Base-by-base conservation (phyloP, 2,113 vertebrate genomes). In the Trichechus manatus region DNA sequence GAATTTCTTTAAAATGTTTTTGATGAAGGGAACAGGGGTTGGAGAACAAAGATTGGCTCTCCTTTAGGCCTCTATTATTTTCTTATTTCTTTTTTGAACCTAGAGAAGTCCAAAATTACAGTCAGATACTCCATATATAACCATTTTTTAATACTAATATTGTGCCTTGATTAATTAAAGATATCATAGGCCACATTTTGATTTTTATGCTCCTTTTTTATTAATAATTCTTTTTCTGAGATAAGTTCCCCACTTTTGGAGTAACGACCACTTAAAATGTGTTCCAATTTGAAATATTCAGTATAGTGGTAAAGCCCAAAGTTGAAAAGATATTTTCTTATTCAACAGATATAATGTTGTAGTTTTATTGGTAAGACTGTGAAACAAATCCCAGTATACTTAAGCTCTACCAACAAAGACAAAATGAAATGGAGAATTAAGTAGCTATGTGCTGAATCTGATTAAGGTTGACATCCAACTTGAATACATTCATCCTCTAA, bases 391-490 rank as follows among this genome's bases (percentile, higher is more conserved):
- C 75, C 93, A 66, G 74, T 23, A 64, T n/a, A 81, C 75, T 74
- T 70, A 79, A 88, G 53, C 75, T 84, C 81, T 86, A 31, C 85
- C 96, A 96, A 91, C 88, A 95, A 96, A 97, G 74, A 91, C 44
- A 72, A 22, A 70, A 53, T 47, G n/a, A 96, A 95, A 93, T 80
- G 63, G 86, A 95, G 83, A 95, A 95, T 94, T 95, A 95, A 95
- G 88, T 56, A 91, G 79, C 23, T 81, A 59, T 81, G 89, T 89
- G 42, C 59, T 94, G 84, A 84, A 77, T 83, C 59, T 96, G 91
- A 97, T 95, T 91, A 96, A 91, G 36, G 31, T 47, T 93, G 94
- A 95, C 91, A 96, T 89, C 31, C 29, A 74, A 22, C 94, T 75
- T 89, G 75, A 95, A 97, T 64, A 91, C 23, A 53, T 88, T 89